Evolutionary conservation across 2,888 invertebrate genomes (phyloP).

Genomic region (Pharmacophagus antenor): DNA sequence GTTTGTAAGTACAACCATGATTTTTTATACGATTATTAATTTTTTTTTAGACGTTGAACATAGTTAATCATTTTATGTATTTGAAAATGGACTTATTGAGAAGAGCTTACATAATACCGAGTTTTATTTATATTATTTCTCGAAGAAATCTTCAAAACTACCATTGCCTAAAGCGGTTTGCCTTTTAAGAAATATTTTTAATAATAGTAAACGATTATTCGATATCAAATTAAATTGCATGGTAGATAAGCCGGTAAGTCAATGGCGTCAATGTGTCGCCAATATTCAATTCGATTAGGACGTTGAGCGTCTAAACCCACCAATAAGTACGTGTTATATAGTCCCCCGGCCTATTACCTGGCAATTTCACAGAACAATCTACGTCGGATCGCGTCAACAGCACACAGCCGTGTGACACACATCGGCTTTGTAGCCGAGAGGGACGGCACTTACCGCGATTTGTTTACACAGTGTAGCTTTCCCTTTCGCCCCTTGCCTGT

Average conservation of each 20-base stretch:
- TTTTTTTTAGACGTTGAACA: too few species aligned
- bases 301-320: constrained; percentile 69
- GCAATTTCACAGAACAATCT: constrained; percentile 81
- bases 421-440: constrained; percentile 68
- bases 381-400: constrained; percentile 70
- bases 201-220: constrained; percentile 8
- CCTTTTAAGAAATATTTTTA: too few species aligned
- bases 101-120: too few species aligned
- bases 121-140: too few species aligned
- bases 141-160: too few species aligned
- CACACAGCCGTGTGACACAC: constrained; percentile 73
- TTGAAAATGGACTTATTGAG: too few species aligned
- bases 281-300: constrained; percentile 74
- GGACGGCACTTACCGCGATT: constrained; percentile 72
- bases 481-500: constrained; percentile 68
- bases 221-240: constrained; percentile 33
- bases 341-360: constrained; percentile 79
- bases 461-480: constrained; percentile 80
- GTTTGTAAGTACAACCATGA: background rate
- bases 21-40: background rate
- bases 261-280: constrained; percentile 53
- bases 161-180: too few species aligned
- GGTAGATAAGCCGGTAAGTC: constrained; percentile 42
- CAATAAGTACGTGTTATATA: constrained; percentile 79
- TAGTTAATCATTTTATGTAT: too few species aligned